These are phyloP conservation scores for Hydraecia micacea DNA, from an alignment of 2,888 invertebrate genomes.

Conservation along the genomic window DNA sequence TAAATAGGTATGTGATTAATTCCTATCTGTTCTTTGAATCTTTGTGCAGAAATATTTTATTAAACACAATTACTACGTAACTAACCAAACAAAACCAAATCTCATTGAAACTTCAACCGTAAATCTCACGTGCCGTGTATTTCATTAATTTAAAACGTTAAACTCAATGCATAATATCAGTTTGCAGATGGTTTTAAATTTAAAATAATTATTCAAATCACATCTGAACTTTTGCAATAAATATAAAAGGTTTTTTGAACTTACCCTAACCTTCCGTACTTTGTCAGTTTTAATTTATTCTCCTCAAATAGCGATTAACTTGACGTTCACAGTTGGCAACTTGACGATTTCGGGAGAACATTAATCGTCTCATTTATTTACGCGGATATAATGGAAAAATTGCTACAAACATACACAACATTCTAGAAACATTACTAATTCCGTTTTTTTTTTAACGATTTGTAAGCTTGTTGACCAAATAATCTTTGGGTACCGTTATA, in stretches of 20 bases:
- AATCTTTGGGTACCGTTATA: not conserved
- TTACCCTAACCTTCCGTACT: constrained; percentile 45
- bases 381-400: constrained; percentile 42
- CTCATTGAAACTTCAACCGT: constrained; percentile 57
- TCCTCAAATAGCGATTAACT: constrained; percentile 56
- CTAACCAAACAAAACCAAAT: constrained; percentile 34
- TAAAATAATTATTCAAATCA: constrained; percentile 74
- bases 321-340: constrained; percentile 53
- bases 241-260: constrained; percentile 68
- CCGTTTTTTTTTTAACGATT: constrained; percentile 16
- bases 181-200: constrained; percentile 64
- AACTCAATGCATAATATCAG: constrained; percentile 59
- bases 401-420: not conserved
- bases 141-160: constrained; percentile 59
- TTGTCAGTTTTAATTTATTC: constrained; percentile 64
- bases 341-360: constrained; percentile 46
- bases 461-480: not conserved
- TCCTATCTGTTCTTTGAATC: not conserved
- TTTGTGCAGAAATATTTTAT: constrained; percentile 5
- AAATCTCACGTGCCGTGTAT: constrained; percentile 50
- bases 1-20: not conserved
- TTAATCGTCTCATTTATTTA: constrained; percentile 57
- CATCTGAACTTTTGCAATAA: constrained; percentile 70
- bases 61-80: constrained; percentile 17
- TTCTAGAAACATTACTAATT: constrained; percentile 11